Evolutionary conservation across 2,113 vertebrate genomes (phyloP).

Genomic region (Oryzias javanicus): DNA sequence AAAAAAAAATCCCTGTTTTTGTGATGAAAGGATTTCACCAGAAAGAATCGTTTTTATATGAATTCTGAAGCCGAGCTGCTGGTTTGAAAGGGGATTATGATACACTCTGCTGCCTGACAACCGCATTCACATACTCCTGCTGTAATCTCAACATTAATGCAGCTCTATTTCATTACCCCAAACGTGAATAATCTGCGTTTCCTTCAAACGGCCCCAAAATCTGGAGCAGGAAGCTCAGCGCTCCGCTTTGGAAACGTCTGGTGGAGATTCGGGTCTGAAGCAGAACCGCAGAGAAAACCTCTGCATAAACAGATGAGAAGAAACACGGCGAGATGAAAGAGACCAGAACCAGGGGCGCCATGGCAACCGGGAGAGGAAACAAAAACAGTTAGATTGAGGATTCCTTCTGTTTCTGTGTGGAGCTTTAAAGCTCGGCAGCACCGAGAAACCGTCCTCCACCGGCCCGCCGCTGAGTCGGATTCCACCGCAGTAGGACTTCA

Average conservation of each 20-base stretch:
- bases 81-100: constrained; percentile 49
- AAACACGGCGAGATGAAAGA: constrained; percentile 14
- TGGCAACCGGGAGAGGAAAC: constrained; percentile 46
- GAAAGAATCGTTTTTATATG: constrained; percentile 35
- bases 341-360: constrained; percentile 31
- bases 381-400: constrained; percentile 53
- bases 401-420: constrained; percentile 49
- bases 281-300: constrained; percentile 7
- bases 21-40: constrained; percentile 29
- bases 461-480: constrained; percentile 9
- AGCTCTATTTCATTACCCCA: constrained; percentile 60
- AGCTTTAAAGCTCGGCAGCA: constrained; percentile 21
- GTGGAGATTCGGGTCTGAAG: constrained; percentile 23
- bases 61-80: constrained; percentile 25
- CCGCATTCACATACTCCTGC: constrained; percentile 40
- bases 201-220: constrained; percentile 58
- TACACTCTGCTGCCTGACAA: constrained; percentile 28
- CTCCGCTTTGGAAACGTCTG: constrained; percentile 40
- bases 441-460: constrained; percentile 22
- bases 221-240: constrained; percentile 40
- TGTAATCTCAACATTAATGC: constrained; percentile 60
- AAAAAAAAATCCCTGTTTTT: constrained; percentile 5
- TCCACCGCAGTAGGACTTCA: constrained; percentile 50
- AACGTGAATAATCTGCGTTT: constrained; percentile 63
- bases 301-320: constrained; percentile 9